Percentiles rank a stretch among this genome's conserved stretches.
Evolutionary conservation across 2,888 invertebrate genomes (phyloP).

Genomic region (Pristionchus mayeri): DNA sequence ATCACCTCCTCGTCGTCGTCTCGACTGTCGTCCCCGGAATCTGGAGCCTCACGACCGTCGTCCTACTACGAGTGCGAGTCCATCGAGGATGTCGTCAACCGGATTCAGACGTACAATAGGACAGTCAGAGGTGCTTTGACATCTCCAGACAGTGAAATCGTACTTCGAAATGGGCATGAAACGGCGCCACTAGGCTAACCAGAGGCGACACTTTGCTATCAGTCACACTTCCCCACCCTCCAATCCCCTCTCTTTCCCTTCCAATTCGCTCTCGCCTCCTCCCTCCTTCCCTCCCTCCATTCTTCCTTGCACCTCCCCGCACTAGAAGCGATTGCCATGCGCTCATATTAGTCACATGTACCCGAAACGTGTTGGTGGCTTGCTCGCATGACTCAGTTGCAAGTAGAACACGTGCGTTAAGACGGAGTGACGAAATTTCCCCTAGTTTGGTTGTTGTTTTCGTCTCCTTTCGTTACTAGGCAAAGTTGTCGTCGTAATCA

Average conservation of each 20-base stretch:
- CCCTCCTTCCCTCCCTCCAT: neutral
- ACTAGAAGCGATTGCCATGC: neutral
- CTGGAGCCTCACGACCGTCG: slow-evolving; percentile 1
- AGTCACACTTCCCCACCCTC: neutral
- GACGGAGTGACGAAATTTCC: neutral
- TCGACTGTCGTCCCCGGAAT: neutral
- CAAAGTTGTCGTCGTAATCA: no score
- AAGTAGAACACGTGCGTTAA: neutral
- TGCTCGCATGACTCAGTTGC: neutral
- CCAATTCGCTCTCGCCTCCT: no score
- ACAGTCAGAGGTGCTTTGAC: slow-evolving; percentile 19
- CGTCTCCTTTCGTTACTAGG: neutral
- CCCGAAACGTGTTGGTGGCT: neutral
- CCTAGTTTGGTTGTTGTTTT: neutral
- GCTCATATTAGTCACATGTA: slow-evolving; percentile 12
- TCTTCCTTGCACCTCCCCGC: slow-evolving; percentile 10
- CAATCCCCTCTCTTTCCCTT: neutral
- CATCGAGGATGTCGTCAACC: slow-evolving; percentile 32
- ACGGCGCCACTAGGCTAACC: no score
- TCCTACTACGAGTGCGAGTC: slow-evolving; percentile 47
- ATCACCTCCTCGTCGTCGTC: slow-evolving; percentile 11
- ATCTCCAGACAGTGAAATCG: no score
- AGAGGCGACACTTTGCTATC: neutral
- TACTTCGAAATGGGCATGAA: no score
- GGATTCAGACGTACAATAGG: slow-evolving; percentile 45